A percentile compares a stretch with the other conserved stretches of the same genome.
Conservation (phyloP, 2,888 invertebrate genomes). For the Parochlus steinenii region DNA sequence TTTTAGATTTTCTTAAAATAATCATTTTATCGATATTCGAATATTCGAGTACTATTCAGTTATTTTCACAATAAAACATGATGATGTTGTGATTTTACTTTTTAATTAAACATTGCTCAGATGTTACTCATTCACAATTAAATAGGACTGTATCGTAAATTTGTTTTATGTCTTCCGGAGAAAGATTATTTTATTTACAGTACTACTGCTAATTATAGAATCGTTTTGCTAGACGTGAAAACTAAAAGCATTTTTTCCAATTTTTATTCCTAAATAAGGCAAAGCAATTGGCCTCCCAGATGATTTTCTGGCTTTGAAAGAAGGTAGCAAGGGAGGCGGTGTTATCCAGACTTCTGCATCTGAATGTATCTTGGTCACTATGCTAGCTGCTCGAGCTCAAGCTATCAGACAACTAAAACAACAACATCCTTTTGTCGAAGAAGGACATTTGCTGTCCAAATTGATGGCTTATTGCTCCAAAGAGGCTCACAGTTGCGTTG, state of each 20-base stretch:
- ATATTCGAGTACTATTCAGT: no score
- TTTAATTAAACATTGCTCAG: no score
- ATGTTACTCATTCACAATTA: no score
- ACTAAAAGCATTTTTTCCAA: conserved; percentile 1
- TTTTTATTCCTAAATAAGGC: conserved; percentile 31
- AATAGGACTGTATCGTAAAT: no score
- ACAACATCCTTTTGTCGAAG: conserved; percentile 72
- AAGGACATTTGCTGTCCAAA: conserved; percentile 77
- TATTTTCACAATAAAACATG: no score
- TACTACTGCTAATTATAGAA: neutral
- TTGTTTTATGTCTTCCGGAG: no score
- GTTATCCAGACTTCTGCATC: conserved; percentile 94
- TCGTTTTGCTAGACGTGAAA: conserved; percentile 2
- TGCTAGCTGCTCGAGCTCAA: conserved; percentile 83
- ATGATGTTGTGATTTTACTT: no score
- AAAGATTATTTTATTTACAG: no score
- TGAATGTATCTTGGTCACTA: conserved; percentile 81
- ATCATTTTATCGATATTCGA: no score
- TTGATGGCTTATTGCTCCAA: conserved; percentile 85
- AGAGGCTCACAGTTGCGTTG: conserved; percentile 83
- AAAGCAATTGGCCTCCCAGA: conserved; percentile 86
- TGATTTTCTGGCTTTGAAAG: conserved; percentile 66
- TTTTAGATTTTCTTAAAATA: no score
- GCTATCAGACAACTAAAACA: conserved; percentile 72
- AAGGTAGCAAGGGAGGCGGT: conserved; percentile 81